Evolutionary conservation across 37 sponge, comb jelly and placozoan species (phyloP).

Genomic region (Spongia lamella): DNA sequence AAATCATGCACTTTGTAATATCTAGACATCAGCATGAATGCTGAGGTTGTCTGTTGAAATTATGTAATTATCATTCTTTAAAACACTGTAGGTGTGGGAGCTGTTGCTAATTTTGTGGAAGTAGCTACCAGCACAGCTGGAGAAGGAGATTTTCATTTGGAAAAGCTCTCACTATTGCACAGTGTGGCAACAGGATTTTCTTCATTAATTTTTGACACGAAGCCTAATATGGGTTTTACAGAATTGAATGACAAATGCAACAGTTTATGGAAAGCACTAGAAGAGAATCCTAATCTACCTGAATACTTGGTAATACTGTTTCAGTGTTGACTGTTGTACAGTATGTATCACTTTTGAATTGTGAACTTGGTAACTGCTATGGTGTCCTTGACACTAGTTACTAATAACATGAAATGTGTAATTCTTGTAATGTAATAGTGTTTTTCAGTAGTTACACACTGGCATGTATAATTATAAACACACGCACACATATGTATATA

Average conservation of each 20-base stretch:
- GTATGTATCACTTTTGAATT: background rate
- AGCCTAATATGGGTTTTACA: conserved; percentile 6
- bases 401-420: too few species aligned
- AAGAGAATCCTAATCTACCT: conserved; percentile 31
- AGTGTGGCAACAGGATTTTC: conserved; percentile 60
- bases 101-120: conserved; percentile 60
- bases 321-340: background rate
- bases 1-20: too few species aligned
- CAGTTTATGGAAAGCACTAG: conserved; percentile 50
- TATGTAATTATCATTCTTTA: too few species aligned
- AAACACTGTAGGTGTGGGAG: conserved; percentile 41
- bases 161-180: conserved; percentile 54
- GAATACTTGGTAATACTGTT: conserved; percentile 30
- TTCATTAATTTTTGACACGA: conserved; percentile 47
- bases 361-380: too few species aligned
- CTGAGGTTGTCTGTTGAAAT: too few species aligned
- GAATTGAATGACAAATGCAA: conserved; percentile 16
- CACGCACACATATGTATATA: background rate
- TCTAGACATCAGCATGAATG: too few species aligned
- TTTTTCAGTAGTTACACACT: too few species aligned
- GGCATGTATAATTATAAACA: too few species aligned
- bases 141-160: conserved; percentile 53
- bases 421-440: background rate
- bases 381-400: too few species aligned
- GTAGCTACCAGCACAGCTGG: conserved; percentile 65